These are phyloP conservation scores for Anser brachyrhynchus DNA, from an alignment of 2,113 vertebrate genomes.

Conservation along the genomic window DNA sequence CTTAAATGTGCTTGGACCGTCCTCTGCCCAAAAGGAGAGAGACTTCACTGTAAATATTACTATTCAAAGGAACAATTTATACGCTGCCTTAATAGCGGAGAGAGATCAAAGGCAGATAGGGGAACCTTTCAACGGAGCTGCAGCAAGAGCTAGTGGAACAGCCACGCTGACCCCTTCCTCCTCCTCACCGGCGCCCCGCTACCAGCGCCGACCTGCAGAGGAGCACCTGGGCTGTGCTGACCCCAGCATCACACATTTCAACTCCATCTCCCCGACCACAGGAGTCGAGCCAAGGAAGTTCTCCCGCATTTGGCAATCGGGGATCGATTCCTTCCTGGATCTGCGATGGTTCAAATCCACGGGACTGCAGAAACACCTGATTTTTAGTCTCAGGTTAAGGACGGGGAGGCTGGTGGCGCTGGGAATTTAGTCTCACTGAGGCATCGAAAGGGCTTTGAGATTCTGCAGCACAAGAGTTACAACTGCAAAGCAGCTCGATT, in stretches of 20 bases:
- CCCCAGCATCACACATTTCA: fast-evolving
- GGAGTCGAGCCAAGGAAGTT: not conserved
- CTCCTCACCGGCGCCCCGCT: not conserved
- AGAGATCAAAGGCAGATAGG: not conserved
- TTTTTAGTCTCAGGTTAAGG: not conserved
- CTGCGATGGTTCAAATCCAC: not conserved
- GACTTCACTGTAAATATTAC: not conserved
- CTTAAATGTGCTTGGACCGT: not conserved
- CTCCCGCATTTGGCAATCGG: fast-evolving
- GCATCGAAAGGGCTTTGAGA: not conserved
- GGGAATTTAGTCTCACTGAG: fast-evolving
- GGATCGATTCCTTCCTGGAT: not conserved
- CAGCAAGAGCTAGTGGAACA: not conserved
- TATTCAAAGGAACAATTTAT: not conserved
- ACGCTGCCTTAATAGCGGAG: not conserved
- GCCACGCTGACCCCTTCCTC: fast-evolving
- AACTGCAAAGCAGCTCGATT: not conserved
- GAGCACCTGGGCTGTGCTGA: fast-evolving
- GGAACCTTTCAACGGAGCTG: not conserved
- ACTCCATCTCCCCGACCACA: fast-evolving
- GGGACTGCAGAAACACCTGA: fast-evolving
- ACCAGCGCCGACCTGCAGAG: fast-evolving
- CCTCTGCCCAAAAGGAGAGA: not conserved
- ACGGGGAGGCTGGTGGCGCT: not conserved
- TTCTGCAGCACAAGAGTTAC: not conserved